phyloP scores from a whole-genome alignment of 2,113 vertebrate genomes.

The Alces alces region DNA sequence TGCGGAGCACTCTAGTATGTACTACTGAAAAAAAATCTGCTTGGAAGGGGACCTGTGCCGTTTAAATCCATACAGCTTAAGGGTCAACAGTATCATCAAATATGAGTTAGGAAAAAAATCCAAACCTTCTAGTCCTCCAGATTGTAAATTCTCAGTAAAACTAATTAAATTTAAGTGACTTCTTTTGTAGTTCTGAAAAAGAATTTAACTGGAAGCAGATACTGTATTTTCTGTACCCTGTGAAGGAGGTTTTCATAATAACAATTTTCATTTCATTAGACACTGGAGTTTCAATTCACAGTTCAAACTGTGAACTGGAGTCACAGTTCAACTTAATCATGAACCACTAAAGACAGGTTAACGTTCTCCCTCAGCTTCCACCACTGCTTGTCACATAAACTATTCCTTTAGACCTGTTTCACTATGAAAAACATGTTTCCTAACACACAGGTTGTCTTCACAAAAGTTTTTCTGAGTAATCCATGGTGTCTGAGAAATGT shows the following conservation, averaged over 20 bases:
- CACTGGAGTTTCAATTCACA: background rate
- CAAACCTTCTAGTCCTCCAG: slow-evolving; percentile 12
- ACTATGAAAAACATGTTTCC: slow-evolving; percentile 44
- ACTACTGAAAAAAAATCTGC: background rate
- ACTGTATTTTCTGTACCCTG: background rate
- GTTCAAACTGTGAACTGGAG: too few species aligned
- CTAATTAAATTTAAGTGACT: background rate
- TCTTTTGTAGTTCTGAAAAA: background rate
- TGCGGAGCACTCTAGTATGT: background rate
- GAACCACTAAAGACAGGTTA: slow-evolving; percentile 12
- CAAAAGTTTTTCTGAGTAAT: slow-evolving; percentile 50
- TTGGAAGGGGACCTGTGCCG: background rate
- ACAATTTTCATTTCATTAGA: slow-evolving; percentile 15
- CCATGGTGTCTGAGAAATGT: slow-evolving; percentile 53
- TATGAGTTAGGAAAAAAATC: background rate
- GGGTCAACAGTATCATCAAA: background rate
- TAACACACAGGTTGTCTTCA: slow-evolving; percentile 40
- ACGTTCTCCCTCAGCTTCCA: background rate
- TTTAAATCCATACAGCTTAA: background rate
- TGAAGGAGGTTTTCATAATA: slow-evolving; percentile 9
- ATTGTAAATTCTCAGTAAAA: slow-evolving; percentile 35
- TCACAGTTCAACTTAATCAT: slow-evolving; percentile 6
- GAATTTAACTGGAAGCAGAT: slow-evolving; percentile 31
- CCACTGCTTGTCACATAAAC: fast-evolving
- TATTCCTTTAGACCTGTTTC: background rate